Evolutionary conservation across 2,888 invertebrate genomes (phyloP).

Genomic region (Notodonta ziczac): DNA sequence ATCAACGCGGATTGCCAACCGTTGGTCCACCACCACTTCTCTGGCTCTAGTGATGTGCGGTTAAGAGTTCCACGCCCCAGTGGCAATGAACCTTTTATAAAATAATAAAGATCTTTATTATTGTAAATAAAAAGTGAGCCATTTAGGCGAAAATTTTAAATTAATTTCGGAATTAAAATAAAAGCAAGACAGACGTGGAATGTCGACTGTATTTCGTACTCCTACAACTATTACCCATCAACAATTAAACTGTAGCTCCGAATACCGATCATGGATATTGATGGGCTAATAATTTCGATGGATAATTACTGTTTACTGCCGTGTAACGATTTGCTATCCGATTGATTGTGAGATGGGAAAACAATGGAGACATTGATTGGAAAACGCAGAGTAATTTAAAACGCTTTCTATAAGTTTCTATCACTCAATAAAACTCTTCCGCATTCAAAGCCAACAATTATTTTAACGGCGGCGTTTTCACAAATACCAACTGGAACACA

Average conservation of each 20-base stretch:
- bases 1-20: conserved; percentile 62
- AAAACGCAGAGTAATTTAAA: too few species aligned
- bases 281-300: conserved; percentile 36
- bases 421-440: too few species aligned
- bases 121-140: too few species aligned
- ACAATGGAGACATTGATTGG: neutral
- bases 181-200: too few species aligned
- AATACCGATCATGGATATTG: conserved; percentile 29
- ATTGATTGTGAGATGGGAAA: too few species aligned
- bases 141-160: too few species aligned
- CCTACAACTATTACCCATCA: conserved; percentile 43
- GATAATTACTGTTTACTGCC: conserved; percentile 10
- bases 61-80: conserved; percentile 63
- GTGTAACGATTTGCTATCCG: neutral
- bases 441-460: neutral
- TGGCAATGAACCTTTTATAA: conserved; percentile 56
- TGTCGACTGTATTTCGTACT: too few species aligned
- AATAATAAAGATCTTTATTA: neutral
- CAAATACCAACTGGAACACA: neutral
- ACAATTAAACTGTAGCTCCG: conserved; percentile 27
- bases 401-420: too few species aligned
- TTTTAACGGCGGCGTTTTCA: neutral
- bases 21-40: conserved; percentile 55
- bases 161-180: too few species aligned
- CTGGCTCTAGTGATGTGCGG: conserved; percentile 40